Base-by-base conservation (phyloP, 2,888 invertebrate genomes). In the Nomada ruficornis region DNA sequence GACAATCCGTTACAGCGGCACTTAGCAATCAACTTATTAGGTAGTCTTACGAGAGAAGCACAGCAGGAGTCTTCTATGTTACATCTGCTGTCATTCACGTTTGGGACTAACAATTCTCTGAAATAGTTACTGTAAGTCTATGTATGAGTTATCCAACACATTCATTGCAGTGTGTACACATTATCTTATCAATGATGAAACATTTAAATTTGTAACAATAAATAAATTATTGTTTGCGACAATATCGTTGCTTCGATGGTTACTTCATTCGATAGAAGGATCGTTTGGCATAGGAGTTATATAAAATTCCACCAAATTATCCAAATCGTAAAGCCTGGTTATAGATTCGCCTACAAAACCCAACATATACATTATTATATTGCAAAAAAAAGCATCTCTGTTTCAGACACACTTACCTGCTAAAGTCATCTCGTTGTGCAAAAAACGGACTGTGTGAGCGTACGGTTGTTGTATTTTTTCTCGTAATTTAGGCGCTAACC, bases 221-320 rank as follows among this genome's bases (percentile, higher is more conserved):
- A 88, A 88, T 89, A 89, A 88, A 88, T 86, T 88, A 89, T 90
- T 90, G 84, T 79, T 90, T 88, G 85, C 86, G 84, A 84, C 79
- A 9, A 78, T 77, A 85, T 73, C 64, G 52, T 77, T 80, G 62
- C 59, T 62, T 15, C 55, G 67, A 65, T 50, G 52, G 29, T 73
- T 54, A 76, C 64, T 52, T 88, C 70, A 89, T 67, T 90, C 89
- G 77, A 89, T 84, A 74, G 89, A 88, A 71, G 88, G 80, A 73
- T 91, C 89, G 64, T 90, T 90, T 79, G 90, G 89, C 80, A 90
- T 86, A 44, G 92, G 91, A 70, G 92, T 93, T 82, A 93, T 91
- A 83, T 93, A 92, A 82, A 94, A 92, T 86, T 93, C 93, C 77
- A 93, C 92, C 80, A 94, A 90, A 87, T 94, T 94, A 87, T 94